phyloP scores from a whole-genome alignment of 2,113 vertebrate species.

The Myxocyprinus asiaticus region DNA sequence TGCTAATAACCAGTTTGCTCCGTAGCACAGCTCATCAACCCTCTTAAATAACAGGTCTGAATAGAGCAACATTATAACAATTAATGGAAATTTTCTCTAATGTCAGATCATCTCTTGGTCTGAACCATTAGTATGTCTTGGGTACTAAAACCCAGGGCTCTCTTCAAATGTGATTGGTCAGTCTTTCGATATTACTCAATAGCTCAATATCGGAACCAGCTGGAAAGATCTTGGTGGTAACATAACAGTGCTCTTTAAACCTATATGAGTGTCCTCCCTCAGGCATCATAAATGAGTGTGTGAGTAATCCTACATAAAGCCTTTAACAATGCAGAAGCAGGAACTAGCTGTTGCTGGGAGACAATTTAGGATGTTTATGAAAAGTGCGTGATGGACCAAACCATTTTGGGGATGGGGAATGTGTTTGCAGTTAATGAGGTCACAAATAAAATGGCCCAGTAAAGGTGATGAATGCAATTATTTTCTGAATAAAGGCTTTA shows the following conservation, averaged over 20 bases:
- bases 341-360: not conserved
- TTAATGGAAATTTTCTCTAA: slow-evolving; percentile 38
- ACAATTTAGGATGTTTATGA: not conserved
- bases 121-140: slow-evolving; percentile 15
- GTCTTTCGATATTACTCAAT: not conserved
- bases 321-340: too few species aligned
- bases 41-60: slow-evolving; percentile 15
- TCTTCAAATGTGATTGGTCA: slow-evolving; percentile 27
- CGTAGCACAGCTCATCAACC: not conserved
- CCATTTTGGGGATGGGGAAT: not conserved
- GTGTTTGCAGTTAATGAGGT: not conserved
- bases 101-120: slow-evolving; percentile 9
- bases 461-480: too few species aligned
- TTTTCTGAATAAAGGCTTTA: too few species aligned
- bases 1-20: slow-evolving; percentile 21
- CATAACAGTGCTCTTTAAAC: too few species aligned
- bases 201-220: slow-evolving; percentile 5
- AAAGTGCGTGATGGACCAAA: not conserved
- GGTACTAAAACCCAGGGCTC: slow-evolving; percentile 19
- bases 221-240: not conserved
- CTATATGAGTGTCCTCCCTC: too few species aligned
- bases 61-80: slow-evolving; percentile 33
- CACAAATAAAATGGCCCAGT: too few species aligned
- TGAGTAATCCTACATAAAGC: too few species aligned
- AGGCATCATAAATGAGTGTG: too few species aligned